phyloP scores from a whole-genome alignment of 1,140 invertebrate genomes.

The Choristoneura fumiferana region DNA sequence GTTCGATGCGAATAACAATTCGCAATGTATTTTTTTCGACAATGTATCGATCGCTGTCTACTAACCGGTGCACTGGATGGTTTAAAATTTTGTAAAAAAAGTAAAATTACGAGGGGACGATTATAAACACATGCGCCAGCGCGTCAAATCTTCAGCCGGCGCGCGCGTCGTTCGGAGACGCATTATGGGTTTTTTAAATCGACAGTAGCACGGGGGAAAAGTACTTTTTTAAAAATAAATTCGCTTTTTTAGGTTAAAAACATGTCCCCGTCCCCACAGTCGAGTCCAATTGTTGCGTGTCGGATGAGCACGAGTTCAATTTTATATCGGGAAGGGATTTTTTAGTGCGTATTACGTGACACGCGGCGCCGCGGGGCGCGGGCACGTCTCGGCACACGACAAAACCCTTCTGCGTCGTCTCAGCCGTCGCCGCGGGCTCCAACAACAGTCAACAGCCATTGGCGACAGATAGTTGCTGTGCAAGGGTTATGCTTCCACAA shows the following conservation, averaged over 20 bases:
- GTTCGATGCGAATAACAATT: conserved; percentile 55
- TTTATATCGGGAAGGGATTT: conserved; percentile 70
- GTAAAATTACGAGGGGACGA: conserved; percentile 70
- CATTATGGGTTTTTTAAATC: conserved; percentile 73
- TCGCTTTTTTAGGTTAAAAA: conserved; percentile 68
- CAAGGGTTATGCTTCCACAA: background rate
- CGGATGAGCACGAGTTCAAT: conserved; percentile 73
- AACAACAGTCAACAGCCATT: background rate
- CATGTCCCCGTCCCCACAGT: conserved; percentile 70
- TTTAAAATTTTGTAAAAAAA: conserved; percentile 64
- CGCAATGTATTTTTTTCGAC: conserved; percentile 43
- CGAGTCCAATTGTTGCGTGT: conserved; percentile 74
- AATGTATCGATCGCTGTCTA: conserved; percentile 44
- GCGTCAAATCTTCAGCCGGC: conserved; percentile 76
- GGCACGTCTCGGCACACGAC: background rate
- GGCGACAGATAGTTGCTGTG: background rate
- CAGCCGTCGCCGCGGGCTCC: background rate
- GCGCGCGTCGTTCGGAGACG: conserved; percentile 58
- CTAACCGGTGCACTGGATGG: conserved; percentile 58
- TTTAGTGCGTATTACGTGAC: conserved; percentile 69
- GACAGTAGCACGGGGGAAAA: conserved; percentile 59
- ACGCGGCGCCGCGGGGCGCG: conserved; percentile 25
- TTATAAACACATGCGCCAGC: conserved; percentile 75
- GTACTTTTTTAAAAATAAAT: conserved; percentile 75
- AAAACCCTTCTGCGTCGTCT: background rate